phyloP scores from a whole-genome alignment of 2,888 invertebrate species.

The Tipula helvola region DNA sequence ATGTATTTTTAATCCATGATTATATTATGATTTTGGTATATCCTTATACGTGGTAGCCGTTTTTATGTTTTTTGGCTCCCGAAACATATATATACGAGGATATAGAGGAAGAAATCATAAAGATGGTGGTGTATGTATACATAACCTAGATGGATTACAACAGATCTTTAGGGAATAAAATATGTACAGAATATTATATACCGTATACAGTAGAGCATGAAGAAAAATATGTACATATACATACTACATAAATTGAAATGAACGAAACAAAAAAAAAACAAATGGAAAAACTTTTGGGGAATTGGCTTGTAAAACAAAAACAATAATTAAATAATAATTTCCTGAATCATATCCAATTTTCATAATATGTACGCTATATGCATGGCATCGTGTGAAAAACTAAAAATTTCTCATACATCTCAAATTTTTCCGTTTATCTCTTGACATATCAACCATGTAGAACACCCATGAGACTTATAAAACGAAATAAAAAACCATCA shows the following conservation, averaged over 20 bases:
- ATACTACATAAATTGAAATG: neutral
- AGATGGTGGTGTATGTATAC: neutral
- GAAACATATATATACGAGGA: neutral
- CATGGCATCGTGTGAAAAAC: neutral
- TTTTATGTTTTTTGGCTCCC: neutral
- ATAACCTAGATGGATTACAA: conserved; percentile 4
- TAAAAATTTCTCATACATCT: neutral
- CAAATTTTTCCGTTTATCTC: neutral
- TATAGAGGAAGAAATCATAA: neutral
- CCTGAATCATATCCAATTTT: neutral
- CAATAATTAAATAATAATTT: conserved; percentile 4
- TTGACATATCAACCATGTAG: neutral
- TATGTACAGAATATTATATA: neutral
- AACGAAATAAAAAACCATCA: neutral
- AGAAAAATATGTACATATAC: neutral
- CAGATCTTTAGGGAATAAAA: neutral
- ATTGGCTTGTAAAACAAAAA: neutral
- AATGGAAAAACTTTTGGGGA: neutral
- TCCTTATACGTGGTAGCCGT: neutral
- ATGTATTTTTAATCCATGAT: conserved; percentile 4
- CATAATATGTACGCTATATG: neutral
- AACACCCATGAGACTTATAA: neutral
- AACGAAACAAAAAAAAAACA: neutral
- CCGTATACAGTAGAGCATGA: neutral
- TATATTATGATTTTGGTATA: conserved; percentile 4